Conservation (phyloP, 2,113 vertebrate genomes). For the Anhinga anhinga region DNA sequence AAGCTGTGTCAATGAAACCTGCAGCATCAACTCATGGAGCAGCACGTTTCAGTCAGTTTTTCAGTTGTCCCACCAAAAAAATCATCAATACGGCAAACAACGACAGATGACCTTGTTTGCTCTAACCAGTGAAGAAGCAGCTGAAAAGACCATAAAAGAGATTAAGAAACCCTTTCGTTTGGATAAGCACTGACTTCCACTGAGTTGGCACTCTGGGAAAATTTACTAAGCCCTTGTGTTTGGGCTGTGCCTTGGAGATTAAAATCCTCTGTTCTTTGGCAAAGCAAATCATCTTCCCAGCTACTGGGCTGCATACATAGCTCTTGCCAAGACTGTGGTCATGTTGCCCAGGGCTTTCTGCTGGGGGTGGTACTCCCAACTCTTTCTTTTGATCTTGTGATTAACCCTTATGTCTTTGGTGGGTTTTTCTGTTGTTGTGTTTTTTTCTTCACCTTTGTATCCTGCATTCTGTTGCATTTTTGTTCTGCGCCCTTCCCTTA, state of each 20-base stretch:
- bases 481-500: background rate
- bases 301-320: background rate
- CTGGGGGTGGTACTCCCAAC: background rate
- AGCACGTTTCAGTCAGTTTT: background rate
- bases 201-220: background rate
- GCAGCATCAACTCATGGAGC: background rate
- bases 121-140: background rate
- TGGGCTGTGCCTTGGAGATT: background rate
- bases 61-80: background rate
- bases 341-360: background rate
- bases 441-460: background rate
- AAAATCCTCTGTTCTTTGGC: background rate
- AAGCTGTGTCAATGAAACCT: background rate
- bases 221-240: background rate
- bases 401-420: background rate
- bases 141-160: background rate
- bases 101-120: background rate
- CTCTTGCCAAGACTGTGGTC: background rate
- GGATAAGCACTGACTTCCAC: background rate
- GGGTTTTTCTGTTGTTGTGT: background rate
- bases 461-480: background rate
- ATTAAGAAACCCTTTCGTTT: background rate
- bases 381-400: background rate
- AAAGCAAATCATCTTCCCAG: background rate
- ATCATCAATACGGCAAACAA: background rate